These are phyloP conservation scores for Gadopsis bispinosus DNA, from an alignment of 2,797 vertebrate genomes.

Conservation along the genomic window DNA sequence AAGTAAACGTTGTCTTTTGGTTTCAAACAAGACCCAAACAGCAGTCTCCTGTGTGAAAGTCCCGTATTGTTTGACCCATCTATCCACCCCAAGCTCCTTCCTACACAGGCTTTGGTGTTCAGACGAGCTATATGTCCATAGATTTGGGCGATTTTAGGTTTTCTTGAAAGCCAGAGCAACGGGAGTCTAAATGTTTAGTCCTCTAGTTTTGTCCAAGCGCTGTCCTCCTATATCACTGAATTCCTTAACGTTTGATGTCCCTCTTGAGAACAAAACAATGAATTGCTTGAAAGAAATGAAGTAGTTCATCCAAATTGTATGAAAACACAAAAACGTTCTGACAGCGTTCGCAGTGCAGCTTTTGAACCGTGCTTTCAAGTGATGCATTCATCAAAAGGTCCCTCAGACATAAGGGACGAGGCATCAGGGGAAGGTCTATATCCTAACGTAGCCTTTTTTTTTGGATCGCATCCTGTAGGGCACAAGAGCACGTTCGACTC, in stretches of 20 bases:
- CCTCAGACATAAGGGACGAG: constrained; percentile 37
- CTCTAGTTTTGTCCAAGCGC: not conserved
- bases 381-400: constrained; percentile 22
- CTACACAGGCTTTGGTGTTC: no score
- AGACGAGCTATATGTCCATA: no score
- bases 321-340: not conserved
- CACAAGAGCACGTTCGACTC: constrained; percentile 27
- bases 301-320: not conserved
- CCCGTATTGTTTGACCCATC: no score
- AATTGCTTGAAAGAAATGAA: constrained; percentile 2
- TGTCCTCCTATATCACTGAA: not conserved
- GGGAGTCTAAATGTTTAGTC: not conserved
- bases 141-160: no score
- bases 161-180: not conserved
- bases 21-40: no score
- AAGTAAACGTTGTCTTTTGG: no score
- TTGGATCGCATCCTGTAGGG: constrained; percentile 47
- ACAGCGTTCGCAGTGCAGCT: constrained; percentile 16
- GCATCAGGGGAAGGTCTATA: constrained; percentile 34
- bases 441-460: constrained; percentile 33
- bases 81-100: no score
- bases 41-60: no score
- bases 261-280: not conserved
- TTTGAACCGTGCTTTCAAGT: constrained; percentile 30
- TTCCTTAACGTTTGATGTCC: not conserved